These are phyloP conservation scores for Pelecanoides urinatrix DNA, from an alignment of 2,113 vertebrate genomes.

Conservation along the genomic window DNA sequence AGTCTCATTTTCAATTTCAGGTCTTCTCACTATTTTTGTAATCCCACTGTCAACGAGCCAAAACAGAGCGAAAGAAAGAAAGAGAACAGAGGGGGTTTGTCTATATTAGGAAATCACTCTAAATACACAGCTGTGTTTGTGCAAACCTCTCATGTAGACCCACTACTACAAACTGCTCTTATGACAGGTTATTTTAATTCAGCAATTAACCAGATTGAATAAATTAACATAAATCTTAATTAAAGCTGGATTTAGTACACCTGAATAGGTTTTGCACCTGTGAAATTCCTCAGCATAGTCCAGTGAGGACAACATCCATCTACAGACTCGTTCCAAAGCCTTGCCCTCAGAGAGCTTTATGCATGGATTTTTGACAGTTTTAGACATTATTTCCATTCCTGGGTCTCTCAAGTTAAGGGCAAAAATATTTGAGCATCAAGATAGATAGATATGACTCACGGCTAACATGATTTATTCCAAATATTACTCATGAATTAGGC, in stretches of 20 bases:
- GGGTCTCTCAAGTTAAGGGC: not conserved
- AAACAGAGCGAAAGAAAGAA: not conserved
- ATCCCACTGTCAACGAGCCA: not conserved
- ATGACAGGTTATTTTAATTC: not conserved
- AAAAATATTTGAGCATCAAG: not conserved
- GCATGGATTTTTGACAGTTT: rapidly evolving
- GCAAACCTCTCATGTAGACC: not conserved
- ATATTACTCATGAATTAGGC: not conserved
- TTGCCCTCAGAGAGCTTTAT: not conserved
- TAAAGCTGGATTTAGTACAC: not conserved
- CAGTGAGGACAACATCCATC: not conserved
- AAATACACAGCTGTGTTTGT: not conserved
- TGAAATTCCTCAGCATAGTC: not conserved
- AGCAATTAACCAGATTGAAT: not conserved
- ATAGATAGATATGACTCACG: not conserved
- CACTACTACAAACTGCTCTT: not conserved
- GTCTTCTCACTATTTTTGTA: not conserved
- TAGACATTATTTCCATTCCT: not conserved
- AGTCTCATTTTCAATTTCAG: not conserved
- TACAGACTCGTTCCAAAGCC: not conserved
- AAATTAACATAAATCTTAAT: not conserved
- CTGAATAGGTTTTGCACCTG: not conserved
- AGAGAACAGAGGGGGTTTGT: not conserved
- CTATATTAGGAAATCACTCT: not conserved
- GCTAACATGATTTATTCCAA: not conserved